Evolutionary conservation across 2,888 invertebrate species (phyloP), one percentile per base, ranked within the genome.

Genomic region (Malachius bipustulatus): DNA sequence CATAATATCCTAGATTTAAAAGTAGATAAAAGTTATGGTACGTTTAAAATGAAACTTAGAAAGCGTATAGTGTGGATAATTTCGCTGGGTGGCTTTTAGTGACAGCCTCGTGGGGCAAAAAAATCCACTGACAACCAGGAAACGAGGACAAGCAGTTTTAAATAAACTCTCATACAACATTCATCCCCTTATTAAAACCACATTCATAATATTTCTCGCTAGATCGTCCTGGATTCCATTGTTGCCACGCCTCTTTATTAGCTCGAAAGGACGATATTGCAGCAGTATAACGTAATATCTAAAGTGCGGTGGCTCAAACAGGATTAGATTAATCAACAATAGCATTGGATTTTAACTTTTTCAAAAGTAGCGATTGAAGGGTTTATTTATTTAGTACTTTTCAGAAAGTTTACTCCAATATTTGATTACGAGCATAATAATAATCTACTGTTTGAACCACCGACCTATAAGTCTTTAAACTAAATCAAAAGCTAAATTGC

Each of bases 121-220:
- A 39, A 45, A 42, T 39, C 48, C 45, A 49, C 45, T 35, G 43
- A 47, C 50, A 50, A 47, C 42, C 46, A 52, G 56, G 61, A 57
- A 48, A 53, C 55, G 47, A 60, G 61, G 59, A 60, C 59, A 62
- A 62, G 61, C 61, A 45, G 35, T 46, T 47, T 57, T 58, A 57
- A 56, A 57, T 58, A 56, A 42, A 44, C 56, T 53, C 38, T 42
- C 54, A 50, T 40, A 35, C 48, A 41, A 32, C 44, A 42, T 44
- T 48, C 42, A 38, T 35, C 32, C 44, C 26, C 26, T 13, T 33
- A 26, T 33, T 26, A 30, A 36, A 42, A 24, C 31, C 28, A 43
- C 30, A 39, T 10, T 30, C 30, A 31, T 32, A 33, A 35, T 37
- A 36, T 37, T 43, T 48, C 56, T 43, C 47, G 50, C 55, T 45